Base-by-base conservation (phyloP, 2,888 invertebrate species). In the Busseola fusca region DNA sequence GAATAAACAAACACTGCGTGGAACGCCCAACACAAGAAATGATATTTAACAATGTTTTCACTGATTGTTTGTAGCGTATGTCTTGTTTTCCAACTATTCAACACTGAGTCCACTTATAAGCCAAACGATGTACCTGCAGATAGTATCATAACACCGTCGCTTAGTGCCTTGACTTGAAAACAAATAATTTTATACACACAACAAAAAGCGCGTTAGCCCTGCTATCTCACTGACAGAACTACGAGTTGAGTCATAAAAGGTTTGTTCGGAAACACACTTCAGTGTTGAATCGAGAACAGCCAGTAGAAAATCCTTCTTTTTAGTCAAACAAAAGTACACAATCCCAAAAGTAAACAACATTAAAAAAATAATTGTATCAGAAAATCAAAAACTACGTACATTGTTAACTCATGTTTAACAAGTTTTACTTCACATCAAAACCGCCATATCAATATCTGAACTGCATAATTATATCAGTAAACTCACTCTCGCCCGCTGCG, bases 151-250 rank as follows among this genome's bases (percentile, higher is more conserved):
- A 48, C n/a, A 37, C 40, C 12, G 10, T 42, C 14, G 2, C 18
- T 0, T 30, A 65, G 0, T 78, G 18, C 25, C 25, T 25, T 16
- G 14, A 34, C 30, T 42, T 27, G 30, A 40, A 59, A 40, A 69
- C 62, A 58, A 71, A 50, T 80, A 76, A 60, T 76, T 77, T 77
- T n/a, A 40, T 34, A 64, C 18, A 68, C 50, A 70, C 25, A 60
- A 48, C 27, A 59, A 59, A 14, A 59, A 59, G 1, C 14, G 30
- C 37, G 30, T 65, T 54, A 37, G 21, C n/a, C n/a, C 12, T 66
- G n/a, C 37, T 48, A 7, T 34, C 9, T 27, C n/a, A 58, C 48
- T 77, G 78, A 70, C 77, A 77, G 64, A 27, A 45, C 60, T 21
- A 34, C 58, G 34, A 34, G 21, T 25, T n/a, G 30, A 54, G 21